Evolutionary conservation across 2,888 invertebrate species (phyloP).

Genomic region (Crossocerus cetratus): DNA sequence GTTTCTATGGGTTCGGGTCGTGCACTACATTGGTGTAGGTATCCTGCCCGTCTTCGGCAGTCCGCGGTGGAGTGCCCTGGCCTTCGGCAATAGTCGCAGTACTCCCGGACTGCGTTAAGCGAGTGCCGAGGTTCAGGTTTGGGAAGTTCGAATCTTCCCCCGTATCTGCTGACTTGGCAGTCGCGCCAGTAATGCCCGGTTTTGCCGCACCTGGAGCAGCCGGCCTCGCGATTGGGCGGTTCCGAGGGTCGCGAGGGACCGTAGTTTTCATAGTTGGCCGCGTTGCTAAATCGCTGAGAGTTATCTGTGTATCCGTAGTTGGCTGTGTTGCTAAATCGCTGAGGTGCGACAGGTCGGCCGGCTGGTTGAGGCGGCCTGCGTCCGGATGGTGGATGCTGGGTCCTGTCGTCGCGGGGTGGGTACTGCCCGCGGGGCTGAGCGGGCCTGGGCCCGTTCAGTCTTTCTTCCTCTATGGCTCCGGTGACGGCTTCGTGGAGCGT

Average conservation of each 20-base stretch:
- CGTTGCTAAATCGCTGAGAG: no score
- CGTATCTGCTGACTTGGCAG: neutral
- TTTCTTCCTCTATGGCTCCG: neutral
- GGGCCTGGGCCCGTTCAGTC: constrained; percentile 1
- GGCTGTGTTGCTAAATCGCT: neutral
- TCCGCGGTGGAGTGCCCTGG: neutral
- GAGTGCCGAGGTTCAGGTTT: neutral
- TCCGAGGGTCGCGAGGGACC: no score
- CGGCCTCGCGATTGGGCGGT: no score
- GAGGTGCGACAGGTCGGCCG: neutral
- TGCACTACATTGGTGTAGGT: neutral
- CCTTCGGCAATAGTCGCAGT: no score
- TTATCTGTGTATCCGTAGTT: no score
- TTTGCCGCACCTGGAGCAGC: neutral
- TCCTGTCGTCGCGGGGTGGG: neutral
- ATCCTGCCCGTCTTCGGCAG: neutral
- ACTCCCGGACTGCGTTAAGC: neutral
- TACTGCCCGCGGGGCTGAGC: no score
- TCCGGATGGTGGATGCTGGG: neutral
- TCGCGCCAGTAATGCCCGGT: constrained; percentile 1
- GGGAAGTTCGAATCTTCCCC: neutral
- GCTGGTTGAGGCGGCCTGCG: neutral
- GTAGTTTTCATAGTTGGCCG: no score
- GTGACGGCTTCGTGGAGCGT: no score
- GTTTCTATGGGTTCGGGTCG: neutral